phyloP scores from a whole-genome alignment of 2,113 vertebrate genomes.

The Genyomyrus donnyi region DNA sequence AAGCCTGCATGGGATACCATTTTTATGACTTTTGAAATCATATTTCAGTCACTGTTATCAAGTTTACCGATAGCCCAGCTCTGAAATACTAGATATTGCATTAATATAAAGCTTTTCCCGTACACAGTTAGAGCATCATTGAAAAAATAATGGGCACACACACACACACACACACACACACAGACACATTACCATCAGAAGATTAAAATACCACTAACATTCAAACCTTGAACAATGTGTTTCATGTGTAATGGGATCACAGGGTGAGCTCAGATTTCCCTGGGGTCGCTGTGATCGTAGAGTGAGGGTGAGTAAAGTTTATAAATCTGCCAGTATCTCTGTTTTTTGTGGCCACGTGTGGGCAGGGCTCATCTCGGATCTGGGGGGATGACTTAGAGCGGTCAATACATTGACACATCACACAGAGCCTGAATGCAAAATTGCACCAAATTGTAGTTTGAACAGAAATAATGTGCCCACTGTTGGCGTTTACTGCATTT shows the following conservation, averaged over 20 bases:
- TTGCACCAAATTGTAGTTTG: not conserved
- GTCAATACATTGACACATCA: not conserved
- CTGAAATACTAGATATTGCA: not conserved
- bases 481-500: not conserved
- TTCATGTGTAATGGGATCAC: constrained; percentile 31
- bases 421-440: not conserved
- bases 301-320: not conserved
- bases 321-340: not conserved
- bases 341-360: not conserved
- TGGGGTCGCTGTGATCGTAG: not conserved
- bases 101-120: not conserved
- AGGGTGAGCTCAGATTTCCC: not conserved
- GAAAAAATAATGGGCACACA: not conserved
- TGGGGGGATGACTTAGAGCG: not conserved
- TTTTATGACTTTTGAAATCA: not conserved
- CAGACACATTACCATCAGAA: constrained; percentile 10
- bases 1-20: not conserved
- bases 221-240: constrained; percentile 37
- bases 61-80: not conserved
- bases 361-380: not conserved
- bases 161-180: not conserved
- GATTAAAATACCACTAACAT: constrained; percentile 47
- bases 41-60: not conserved
- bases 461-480: not conserved
- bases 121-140: not conserved